Percentiles rank a stretch among this genome's conserved stretches.
Conservation (phyloP, 2,888 invertebrate genomes). For the Dynastes maya region DNA sequence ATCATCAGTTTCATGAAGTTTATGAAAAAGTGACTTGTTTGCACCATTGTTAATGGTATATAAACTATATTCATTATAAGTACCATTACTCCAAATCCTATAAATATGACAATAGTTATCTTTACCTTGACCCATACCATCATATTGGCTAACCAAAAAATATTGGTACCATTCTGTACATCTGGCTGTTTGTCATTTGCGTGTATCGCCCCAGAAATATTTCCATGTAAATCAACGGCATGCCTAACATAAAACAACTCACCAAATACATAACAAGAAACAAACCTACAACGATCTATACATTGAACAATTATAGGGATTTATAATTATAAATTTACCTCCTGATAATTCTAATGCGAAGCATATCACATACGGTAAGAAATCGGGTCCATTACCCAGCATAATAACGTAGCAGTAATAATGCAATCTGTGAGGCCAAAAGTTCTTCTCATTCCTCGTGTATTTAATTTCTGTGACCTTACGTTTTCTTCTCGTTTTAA, state of each 20-base stretch:
- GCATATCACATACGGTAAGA: constrained; percentile 52
- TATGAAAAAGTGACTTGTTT: constrained; percentile 52
- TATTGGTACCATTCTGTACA: constrained; percentile 60
- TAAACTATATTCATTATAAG: constrained; percentile 55
- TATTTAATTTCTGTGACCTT: constrained; percentile 35
- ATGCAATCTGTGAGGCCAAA: constrained; percentile 52
- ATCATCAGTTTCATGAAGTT: constrained; percentile 53
- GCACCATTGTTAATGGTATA: constrained; percentile 50
- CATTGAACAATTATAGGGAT: constrained; percentile 11
- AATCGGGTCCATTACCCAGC: constrained; percentile 55
- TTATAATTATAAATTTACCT: constrained; percentile 44
- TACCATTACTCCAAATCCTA: constrained; percentile 54
- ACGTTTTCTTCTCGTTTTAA: constrained; percentile 18
- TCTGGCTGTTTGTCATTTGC: constrained; percentile 56
- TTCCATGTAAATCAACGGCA: constrained; percentile 59
- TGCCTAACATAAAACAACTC: constrained; percentile 53
- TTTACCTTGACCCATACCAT: neutral
- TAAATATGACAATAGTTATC: constrained; percentile 9
- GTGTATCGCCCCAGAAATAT: constrained; percentile 59
- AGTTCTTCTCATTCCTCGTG: constrained; percentile 49
- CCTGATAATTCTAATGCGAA: constrained; percentile 54
- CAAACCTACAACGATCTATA: constrained; percentile 37
- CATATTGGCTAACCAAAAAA: constrained; percentile 55
- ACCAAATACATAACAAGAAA: constrained; percentile 50
- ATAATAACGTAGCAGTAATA: constrained; percentile 53